Percentiles rank a stretch among this genome's conserved stretches.
Conservation (phyloP, 64 coral and sea anemone species). For the Porites australiensis region DNA sequence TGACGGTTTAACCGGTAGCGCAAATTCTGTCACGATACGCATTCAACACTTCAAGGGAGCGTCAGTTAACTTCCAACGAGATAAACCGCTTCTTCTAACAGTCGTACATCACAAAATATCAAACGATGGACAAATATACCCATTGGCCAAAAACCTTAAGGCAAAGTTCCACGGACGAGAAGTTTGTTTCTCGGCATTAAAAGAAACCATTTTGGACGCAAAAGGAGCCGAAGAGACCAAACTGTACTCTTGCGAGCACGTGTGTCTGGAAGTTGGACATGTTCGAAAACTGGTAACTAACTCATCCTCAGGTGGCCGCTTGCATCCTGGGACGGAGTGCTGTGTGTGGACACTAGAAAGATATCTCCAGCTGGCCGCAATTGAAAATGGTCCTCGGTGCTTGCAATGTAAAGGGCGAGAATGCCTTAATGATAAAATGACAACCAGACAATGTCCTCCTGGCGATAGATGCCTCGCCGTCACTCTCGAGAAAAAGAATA, state of each 20-base stretch:
- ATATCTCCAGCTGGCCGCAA: constrained; percentile 23
- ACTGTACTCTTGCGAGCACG: constrained; percentile 27
- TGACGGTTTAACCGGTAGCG: constrained; percentile 11
- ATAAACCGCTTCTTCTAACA: background rate
- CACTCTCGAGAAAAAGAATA: background rate
- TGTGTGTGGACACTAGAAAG: constrained; percentile 39
- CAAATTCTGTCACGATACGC: background rate
- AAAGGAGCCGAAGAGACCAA: constrained; percentile 23
- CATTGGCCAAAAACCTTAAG: background rate
- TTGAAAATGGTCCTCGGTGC: constrained; percentile 39
- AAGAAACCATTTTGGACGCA: constrained; percentile 35
- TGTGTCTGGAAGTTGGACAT: constrained; percentile 31
- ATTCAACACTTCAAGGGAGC: background rate
- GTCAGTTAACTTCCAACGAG: background rate
- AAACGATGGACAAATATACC: constrained; percentile 37
- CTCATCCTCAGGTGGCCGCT: constrained; percentile 32
- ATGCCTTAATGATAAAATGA: constrained; percentile 13
- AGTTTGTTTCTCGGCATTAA: constrained; percentile 41
- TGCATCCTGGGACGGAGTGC: constrained; percentile 1
- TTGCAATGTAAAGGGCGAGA: constrained; percentile 4
- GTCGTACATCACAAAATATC: constrained; percentile 15
- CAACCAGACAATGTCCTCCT: constrained; percentile 23
- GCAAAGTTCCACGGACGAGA: constrained; percentile 49
- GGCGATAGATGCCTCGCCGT: constrained; percentile 56
- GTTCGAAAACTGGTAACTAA: constrained; percentile 16